Conservation (phyloP, 2,113 vertebrate species). For the Protobothrops mucrosquamatus region DNA sequence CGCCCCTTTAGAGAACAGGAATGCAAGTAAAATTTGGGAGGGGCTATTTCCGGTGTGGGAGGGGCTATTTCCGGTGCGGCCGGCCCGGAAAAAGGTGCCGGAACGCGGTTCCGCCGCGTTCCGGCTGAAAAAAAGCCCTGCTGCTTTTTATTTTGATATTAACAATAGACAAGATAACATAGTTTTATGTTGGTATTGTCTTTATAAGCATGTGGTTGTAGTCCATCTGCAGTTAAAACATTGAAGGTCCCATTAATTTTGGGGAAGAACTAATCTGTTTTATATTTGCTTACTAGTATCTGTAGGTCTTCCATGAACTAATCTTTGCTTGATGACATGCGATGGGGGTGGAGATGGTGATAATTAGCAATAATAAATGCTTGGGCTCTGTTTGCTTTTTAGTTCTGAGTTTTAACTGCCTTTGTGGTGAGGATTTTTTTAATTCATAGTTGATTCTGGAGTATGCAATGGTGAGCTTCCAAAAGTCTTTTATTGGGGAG, state of each 20-base stretch:
- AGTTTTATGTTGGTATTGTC: slow-evolving; percentile 45
- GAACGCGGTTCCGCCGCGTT: too few species aligned
- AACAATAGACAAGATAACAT: slow-evolving; percentile 43
- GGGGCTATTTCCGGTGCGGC: too few species aligned
- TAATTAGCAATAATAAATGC: background rate
- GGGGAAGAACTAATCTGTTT: background rate
- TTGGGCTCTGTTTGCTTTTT: background rate
- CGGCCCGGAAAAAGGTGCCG: too few species aligned
- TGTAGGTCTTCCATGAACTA: background rate
- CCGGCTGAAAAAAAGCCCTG: too few species aligned
- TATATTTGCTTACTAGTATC: background rate
- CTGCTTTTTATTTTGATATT: slow-evolving; percentile 40
- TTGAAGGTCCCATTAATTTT: background rate
- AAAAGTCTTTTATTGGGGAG: background rate
- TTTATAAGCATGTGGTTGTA: background rate
- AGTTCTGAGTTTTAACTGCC: background rate
- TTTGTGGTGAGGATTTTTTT: background rate
- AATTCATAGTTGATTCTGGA: background rate
- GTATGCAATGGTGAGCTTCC: background rate
- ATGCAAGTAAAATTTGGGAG: too few species aligned
- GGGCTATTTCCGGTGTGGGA: too few species aligned
- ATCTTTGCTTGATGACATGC: background rate
- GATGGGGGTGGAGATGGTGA: background rate
- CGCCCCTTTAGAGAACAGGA: too few species aligned
- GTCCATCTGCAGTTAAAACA: background rate